These are phyloP conservation scores for Caenorhabditis afra DNA, from an alignment of 2,888 invertebrate species.

Conservation along the genomic window DNA sequence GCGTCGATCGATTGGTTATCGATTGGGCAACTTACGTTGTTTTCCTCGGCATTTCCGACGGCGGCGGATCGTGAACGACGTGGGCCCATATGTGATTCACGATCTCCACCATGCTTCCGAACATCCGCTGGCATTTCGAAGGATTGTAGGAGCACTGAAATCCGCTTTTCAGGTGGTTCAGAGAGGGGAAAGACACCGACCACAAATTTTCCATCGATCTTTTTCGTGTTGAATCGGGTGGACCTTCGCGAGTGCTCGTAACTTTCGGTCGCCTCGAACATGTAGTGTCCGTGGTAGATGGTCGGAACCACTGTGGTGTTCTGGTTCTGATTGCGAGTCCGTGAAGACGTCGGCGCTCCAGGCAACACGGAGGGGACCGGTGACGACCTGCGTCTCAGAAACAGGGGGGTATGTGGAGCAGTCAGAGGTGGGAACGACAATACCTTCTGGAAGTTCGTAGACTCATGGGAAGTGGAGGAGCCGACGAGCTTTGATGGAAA, in stretches of 20 bases:
- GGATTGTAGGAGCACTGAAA: constrained; percentile 51
- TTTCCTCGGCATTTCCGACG: background rate
- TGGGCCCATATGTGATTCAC: constrained; percentile 56
- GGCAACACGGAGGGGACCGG: background rate
- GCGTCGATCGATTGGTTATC: too few relatives aligned
- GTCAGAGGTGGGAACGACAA: background rate
- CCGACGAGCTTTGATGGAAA: background rate
- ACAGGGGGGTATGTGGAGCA: background rate
- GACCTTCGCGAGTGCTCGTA: constrained; percentile 34
- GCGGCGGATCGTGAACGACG: constrained; percentile 30
- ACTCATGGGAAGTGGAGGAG: background rate
- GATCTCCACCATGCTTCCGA: constrained; percentile 10
- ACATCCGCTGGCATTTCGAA: constrained; percentile 26
- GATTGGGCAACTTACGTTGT: too few relatives aligned
- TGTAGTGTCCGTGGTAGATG: constrained; percentile 37
- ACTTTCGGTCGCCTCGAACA: constrained; percentile 50
- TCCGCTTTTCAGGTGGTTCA: background rate
- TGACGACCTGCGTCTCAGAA: background rate
- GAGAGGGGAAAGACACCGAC: constrained; percentile 8
- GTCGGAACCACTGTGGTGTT: too few relatives aligned
- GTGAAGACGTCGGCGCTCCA: background rate
- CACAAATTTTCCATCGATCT: constrained; percentile 50
- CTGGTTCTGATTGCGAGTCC: background rate
- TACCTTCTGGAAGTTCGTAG: background rate
- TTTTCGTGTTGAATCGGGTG: constrained; percentile 24